These are phyloP conservation scores for Trinorchestia longiramus DNA, from an alignment of 1,140 invertebrate genomes.

Conservation along the genomic window DNA sequence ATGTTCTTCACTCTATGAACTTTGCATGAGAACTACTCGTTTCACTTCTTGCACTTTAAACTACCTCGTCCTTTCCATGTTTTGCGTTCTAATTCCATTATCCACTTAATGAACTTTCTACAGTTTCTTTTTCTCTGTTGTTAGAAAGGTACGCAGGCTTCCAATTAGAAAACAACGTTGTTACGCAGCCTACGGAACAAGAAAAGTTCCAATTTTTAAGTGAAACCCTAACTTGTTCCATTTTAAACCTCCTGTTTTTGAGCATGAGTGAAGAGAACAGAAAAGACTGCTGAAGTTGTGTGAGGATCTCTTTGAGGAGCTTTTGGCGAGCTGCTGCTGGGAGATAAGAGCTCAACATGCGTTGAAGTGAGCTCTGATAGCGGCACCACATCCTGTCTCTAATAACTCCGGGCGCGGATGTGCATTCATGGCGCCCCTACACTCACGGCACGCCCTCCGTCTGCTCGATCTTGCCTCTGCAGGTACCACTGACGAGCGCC, in stretches of 20 bases:
- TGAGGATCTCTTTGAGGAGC: neutral
- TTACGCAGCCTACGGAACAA: neutral
- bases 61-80: neutral
- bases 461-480: neutral
- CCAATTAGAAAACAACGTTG: neutral
- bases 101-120: neutral
- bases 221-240: neutral
- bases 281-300: neutral
- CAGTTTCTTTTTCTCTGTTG: neutral
- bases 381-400: neutral
- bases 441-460: neutral
- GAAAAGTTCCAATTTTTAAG: neutral
- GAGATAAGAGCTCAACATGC: neutral
- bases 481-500: neutral
- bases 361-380: neutral
- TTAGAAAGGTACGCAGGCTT: neutral
- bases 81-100: neutral
- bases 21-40: too few relatives aligned
- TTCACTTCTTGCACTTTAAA: too few relatives aligned
- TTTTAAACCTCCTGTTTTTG: neutral
- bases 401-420: constrained; percentile 4
- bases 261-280: neutral
- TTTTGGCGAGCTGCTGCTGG: neutral
- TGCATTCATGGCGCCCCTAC: neutral
- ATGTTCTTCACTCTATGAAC: too few relatives aligned